Base-by-base conservation (phyloP, 2,888 invertebrate species). In the Seira sanloemensis region DNA sequence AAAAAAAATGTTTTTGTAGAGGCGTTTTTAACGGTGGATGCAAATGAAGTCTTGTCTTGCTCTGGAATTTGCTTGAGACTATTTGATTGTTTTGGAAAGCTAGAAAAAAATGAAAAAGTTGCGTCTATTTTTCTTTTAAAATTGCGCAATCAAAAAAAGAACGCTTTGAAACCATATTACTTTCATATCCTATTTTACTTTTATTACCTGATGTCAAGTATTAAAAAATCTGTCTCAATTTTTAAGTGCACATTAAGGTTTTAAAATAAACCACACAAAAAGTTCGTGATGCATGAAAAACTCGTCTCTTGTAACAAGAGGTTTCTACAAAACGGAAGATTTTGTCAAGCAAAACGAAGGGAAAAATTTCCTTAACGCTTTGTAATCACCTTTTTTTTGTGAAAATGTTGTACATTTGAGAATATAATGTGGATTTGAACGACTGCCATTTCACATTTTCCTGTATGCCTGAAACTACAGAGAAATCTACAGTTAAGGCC, bases 371-470 rank as follows among this genome's bases (percentile, higher is more conserved):
- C 21, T 62, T 62, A 21, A 62, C 62, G 62, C 62, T 12, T 62
- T 62, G n/a, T 62, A 62, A 62, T 62, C 62, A 62, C 62, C 12
- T 62, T 50, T 37, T n/a, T 62, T 62, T 62, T 62, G 62, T 62
- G 62, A 62, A 62, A 62, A 62, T 50, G 50, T 12, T 50, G n/a
- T n/a, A n/a, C n/a, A n/a, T n/a, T n/a, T n/a, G n/a, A n/a, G n/a
- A n/a, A n/a, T n/a, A n/a, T 50, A 37, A 50, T 50, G 50, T 50
- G 12, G 50, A 50, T 50, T 50, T 16, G n/a, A 50, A 18, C 50
- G 2, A 50, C 2, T 50, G 1, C 2, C 50, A 12, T n/a, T n/a
- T n/a, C 16, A 50, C 37, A 7, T 37, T 37, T 37, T 37, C 12
- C 37, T 37, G 37, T 37, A 7, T 37, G 37, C 37, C 4, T 7